Percentiles rank a stretch among this genome's conserved stretches.
phyloP scores from a whole-genome alignment of 2,797 vertebrate genomes.

The Onychomys torridus region DNA sequence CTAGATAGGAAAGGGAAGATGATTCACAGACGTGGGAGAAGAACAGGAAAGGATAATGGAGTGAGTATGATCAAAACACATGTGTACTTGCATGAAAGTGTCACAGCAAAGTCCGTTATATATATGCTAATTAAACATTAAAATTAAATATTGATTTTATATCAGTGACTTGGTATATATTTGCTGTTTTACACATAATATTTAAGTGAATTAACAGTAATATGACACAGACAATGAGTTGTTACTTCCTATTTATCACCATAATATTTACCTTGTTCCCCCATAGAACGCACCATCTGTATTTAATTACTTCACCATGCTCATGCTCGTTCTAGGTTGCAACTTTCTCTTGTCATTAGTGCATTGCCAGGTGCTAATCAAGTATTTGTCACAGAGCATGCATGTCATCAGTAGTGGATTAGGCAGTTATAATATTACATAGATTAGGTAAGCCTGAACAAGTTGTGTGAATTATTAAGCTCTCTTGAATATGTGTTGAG shows the following conservation, averaged over 20 bases:
- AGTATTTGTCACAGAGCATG: background rate
- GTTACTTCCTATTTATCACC: background rate
- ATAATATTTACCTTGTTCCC: background rate
- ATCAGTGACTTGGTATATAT: too few species aligned
- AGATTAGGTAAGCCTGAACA: background rate
- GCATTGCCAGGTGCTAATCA: background rate
- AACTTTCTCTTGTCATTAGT: background rate
- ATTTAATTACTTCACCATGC: background rate
- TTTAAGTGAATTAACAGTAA: background rate
- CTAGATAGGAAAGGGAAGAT: too few species aligned
- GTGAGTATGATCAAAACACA: background rate
- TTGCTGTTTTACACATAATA: background rate
- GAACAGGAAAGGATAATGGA: too few species aligned
- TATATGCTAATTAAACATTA: too few species aligned
- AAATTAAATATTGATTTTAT: too few species aligned
- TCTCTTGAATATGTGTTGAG: background rate
- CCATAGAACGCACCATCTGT: background rate
- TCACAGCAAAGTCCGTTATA: too few species aligned
- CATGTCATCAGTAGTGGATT: background rate
- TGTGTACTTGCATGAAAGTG: too few species aligned
- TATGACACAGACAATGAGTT: background rate
- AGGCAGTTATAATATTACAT: background rate
- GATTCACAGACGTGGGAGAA: too few species aligned
- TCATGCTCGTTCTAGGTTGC: background rate
- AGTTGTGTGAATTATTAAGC: background rate